Evolutionary conservation across 2,888 invertebrate genomes (phyloP).

Genomic region (Philopedon plagiatum): DNA sequence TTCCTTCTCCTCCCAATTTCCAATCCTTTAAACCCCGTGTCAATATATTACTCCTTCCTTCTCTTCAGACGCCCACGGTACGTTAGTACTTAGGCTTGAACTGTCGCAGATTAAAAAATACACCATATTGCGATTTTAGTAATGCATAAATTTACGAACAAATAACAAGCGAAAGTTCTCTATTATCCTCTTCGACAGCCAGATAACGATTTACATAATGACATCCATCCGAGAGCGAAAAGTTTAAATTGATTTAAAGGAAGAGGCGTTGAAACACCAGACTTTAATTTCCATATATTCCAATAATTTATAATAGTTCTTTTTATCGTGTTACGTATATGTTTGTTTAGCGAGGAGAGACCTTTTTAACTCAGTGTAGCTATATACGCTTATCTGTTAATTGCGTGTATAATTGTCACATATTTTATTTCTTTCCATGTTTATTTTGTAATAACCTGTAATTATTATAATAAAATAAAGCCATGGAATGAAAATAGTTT

Average conservation of each 20-base stretch:
- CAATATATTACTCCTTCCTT: too few relatives aligned
- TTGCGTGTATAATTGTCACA: not conserved
- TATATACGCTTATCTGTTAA: not conserved
- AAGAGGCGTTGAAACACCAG: slow-evolving; percentile 20
- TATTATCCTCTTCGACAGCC: slow-evolving; percentile 2
- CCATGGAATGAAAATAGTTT: too few relatives aligned
- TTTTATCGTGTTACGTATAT: not conserved
- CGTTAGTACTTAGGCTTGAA: too few relatives aligned
- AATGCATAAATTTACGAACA: too few relatives aligned
- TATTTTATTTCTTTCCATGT: not conserved
- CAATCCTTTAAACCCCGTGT: too few relatives aligned
- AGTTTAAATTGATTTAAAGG: slow-evolving; percentile 19
- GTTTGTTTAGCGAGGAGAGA: not conserved
- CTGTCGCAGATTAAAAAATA: too few relatives aligned
- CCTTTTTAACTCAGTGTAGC: not conserved
- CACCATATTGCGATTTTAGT: too few relatives aligned
- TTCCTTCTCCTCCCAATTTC: too few relatives aligned
- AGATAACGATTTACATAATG: slow-evolving; percentile 14
- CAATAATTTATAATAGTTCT: slow-evolving; percentile 16
- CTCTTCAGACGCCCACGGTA: too few relatives aligned
- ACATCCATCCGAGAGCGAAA: slow-evolving; percentile 18
- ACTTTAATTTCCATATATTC: slow-evolving; percentile 18
- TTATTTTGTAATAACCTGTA: not conserved
- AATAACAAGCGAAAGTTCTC: not conserved
- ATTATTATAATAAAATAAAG: too few relatives aligned